Evolutionary conservation across 2,888 invertebrate species (phyloP), one percentile per base, ranked within the genome.

Genomic region (Physocephala rufipes): DNA sequence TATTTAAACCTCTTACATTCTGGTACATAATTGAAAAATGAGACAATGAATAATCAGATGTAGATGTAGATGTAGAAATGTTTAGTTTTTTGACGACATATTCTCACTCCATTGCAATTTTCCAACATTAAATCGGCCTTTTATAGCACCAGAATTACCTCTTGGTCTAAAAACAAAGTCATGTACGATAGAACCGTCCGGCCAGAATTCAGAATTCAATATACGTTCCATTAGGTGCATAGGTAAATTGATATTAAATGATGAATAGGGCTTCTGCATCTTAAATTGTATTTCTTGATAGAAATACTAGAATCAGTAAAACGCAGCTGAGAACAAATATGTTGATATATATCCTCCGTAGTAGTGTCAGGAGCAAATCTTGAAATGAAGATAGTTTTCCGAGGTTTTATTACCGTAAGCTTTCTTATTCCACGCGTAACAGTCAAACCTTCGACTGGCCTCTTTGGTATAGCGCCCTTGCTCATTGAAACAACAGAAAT

Each of bases 231-330:
- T n/a, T n/a, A n/a, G n/a, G n/a, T n/a, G n/a, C n/a, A n/a, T n/a
- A n/a, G n/a, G n/a, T n/a, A 55, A 55, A 21, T 55, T 15, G 2
- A 55, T 24, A 13, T 55, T 55, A 13, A 55, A 55, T n/a, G 53
- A 55, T 21, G 53, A 55, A 55, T 55, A 55, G 13, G 53, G 24
- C 9, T 24, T 21, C 24, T 55, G 53, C 19, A 24, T 4, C 24
- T 24, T 55, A 55, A 55, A 55, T 55, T 55, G 19, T 21, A 55
- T 55, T 55, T 55, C 21, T 21, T 21, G 9, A 55, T 19, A 55
- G 53, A 55, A 21, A 55, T n/a, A 24, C 53, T 55, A 9, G 19
- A 21, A 55, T 55, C 53, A 2, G 3, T 4, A 12, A 55, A 12
- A 9, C 53, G 24, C 21, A 55, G 24, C 21, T 55, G 53, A 21